Conservation (phyloP, 2,888 invertebrate species). For the Lathronympha strigana region DNA sequence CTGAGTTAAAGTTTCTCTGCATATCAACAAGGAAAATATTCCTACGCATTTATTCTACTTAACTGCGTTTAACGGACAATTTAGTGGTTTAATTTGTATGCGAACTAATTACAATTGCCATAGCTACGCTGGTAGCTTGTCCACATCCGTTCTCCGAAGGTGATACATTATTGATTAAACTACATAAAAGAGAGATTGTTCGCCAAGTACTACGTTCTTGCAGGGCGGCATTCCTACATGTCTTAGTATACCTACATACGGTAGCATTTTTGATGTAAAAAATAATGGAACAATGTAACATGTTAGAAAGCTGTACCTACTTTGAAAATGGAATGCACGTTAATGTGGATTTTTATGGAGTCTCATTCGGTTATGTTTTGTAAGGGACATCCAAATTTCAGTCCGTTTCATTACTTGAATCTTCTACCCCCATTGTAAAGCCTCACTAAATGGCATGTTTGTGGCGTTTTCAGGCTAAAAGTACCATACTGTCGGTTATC, state of each 20-base stretch:
- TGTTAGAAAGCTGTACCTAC: not conserved
- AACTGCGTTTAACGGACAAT: not conserved
- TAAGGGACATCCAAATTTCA: too few species aligned
- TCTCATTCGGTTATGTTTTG: too few species aligned
- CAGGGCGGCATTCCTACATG: conserved; percentile 49
- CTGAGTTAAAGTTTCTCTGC: too few species aligned
- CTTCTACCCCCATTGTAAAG: too few species aligned
- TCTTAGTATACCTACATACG: too few species aligned
- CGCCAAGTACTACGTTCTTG: conserved; percentile 38
- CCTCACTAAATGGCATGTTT: too few species aligned
- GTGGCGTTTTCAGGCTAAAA: too few species aligned
- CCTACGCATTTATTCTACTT: not conserved
- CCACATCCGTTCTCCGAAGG: conserved; percentile 45
- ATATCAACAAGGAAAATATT: not conserved
- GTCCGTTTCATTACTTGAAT: too few species aligned
- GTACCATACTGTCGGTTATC: too few species aligned
- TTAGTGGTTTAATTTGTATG: conserved; percentile 6
- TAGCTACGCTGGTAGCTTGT: conserved; percentile 2
- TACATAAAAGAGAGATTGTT: conserved; percentile 45
- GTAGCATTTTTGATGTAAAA: conserved; percentile 46
- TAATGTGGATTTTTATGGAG: too few species aligned
- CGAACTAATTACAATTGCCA: not conserved
- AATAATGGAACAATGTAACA: conserved; percentile 12
- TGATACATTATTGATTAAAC: conserved; percentile 60
- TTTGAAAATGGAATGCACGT: not conserved